Conservation (phyloP, 2,888 invertebrate species). For the Pollenia angustigena region DNA sequence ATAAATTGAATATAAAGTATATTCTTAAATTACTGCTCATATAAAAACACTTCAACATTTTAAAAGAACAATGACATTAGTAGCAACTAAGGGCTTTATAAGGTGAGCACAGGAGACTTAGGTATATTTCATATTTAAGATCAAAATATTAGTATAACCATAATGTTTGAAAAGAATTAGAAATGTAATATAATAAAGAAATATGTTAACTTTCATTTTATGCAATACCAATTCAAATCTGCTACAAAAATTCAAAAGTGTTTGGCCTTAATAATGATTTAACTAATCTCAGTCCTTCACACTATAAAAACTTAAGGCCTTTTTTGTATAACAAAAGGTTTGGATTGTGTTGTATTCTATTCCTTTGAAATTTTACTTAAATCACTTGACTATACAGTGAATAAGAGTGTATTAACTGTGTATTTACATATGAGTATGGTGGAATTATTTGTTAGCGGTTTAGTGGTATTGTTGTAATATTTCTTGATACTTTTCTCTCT, state of each 20-base stretch:
- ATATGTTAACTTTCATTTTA: no score
- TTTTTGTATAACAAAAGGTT: no score
- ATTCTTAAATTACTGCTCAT: background rate
- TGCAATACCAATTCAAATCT: no score
- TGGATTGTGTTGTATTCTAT: background rate
- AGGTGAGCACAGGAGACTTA: no score
- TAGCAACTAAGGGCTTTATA: background rate
- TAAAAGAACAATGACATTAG: background rate
- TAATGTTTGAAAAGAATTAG: no score
- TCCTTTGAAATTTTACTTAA: background rate
- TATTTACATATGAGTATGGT: background rate
- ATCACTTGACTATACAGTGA: constrained; percentile 1
- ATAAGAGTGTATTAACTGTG: background rate
- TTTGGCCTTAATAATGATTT: no score
- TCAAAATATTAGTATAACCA: no score
- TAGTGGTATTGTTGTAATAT: background rate
- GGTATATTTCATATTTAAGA: no score
- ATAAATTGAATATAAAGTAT: constrained; percentile 33
- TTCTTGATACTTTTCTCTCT: no score
- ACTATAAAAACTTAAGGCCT: background rate
- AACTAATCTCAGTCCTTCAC: background rate
- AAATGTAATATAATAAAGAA: no score
- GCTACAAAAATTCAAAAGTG: no score
- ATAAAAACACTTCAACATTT: constrained; percentile 5
- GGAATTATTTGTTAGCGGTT: background rate